Base-by-base conservation (phyloP, 1,140 invertebrate genomes). In the Drosophila nasuta region DNA sequence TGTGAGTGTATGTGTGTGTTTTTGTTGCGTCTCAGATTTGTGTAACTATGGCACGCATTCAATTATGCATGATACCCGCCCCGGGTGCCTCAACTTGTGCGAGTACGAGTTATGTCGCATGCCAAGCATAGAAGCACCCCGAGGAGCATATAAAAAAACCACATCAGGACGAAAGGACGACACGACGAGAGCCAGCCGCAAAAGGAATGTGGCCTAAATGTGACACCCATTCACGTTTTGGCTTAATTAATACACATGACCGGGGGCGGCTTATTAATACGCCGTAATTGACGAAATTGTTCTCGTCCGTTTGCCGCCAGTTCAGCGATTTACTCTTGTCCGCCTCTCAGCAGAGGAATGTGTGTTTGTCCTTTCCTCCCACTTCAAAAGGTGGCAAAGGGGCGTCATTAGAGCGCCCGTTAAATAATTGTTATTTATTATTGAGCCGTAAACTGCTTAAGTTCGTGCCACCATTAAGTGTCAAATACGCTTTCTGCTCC, bases 361-460 rank as follows among this genome's bases (percentile, higher is more conserved):
- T 38, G 8, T 38, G 35, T 38, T 13, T 7, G 11, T 6, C n/a
- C 17, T 20, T 17, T 25, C 0, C 43, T 7, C 13, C 20, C 11
- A 11, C 6, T 28, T 58, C 15, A 30, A 35, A 35, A 75, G 11
- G 51, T 5, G 11, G 41, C 41, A n/a, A 43, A 13, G 38, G 48
- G 48, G 15, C 51, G 60, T 51, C 62, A 70, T 69, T 74, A 70
- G 38, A 48, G 43, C 64, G 60, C 64, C 56, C 52, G 59, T 75
- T 73, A 72, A 73, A 83, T 78, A 89, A 83, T 83, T 88, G 67
- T 80, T 80, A 80, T 80, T 72, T 88, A 88, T 87, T 75, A 82
- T 63, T 79, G 54, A 48, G 60, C 59, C 64, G 48, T 75, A 71
- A 75, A 62, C 60, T 76, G 67, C 30, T 63, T 67, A 46, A 51